Conservation (phyloP, 2,797 vertebrate species). For the Alca torda region DNA sequence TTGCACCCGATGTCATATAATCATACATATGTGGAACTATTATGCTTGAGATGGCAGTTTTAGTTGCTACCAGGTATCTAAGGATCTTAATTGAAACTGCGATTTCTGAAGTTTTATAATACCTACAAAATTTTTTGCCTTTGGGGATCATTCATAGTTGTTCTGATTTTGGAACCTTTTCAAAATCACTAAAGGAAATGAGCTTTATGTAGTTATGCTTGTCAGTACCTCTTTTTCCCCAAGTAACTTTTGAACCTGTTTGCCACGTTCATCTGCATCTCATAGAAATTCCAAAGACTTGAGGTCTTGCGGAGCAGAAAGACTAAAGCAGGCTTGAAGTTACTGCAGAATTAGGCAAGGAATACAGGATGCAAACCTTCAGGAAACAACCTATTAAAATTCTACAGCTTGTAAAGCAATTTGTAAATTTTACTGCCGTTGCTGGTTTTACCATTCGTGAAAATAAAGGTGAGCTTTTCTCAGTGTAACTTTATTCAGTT, state of each 20-base stretch:
- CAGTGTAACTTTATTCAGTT: neutral
- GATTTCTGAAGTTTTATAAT: neutral
- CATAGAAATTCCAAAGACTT: neutral
- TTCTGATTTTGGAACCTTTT: neutral
- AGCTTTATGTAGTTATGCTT: neutral
- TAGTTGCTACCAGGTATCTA: neutral
- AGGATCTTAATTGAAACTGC: neutral
- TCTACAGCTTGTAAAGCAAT: neutral
- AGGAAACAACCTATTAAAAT: neutral
- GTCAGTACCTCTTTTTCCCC: neutral
- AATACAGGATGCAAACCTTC: neutral
- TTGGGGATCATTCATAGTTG: neutral
- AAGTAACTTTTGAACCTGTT: neutral
- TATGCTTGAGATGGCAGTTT: neutral
- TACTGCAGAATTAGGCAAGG: neutral
- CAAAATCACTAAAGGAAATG: neutral
- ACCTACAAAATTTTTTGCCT: neutral
- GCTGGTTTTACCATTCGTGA: neutral
- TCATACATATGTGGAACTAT: fast-evolving
- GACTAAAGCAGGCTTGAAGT: neutral
- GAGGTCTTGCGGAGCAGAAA: neutral
- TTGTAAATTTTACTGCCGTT: neutral
- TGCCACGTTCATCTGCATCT: neutral
- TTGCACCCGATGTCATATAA: fast-evolving
- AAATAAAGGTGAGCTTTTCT: neutral